Percentiles rank a stretch among this genome's conserved stretches.
Conservation (phyloP, 2,113 vertebrate species). For the Anguilla rostrata region DNA sequence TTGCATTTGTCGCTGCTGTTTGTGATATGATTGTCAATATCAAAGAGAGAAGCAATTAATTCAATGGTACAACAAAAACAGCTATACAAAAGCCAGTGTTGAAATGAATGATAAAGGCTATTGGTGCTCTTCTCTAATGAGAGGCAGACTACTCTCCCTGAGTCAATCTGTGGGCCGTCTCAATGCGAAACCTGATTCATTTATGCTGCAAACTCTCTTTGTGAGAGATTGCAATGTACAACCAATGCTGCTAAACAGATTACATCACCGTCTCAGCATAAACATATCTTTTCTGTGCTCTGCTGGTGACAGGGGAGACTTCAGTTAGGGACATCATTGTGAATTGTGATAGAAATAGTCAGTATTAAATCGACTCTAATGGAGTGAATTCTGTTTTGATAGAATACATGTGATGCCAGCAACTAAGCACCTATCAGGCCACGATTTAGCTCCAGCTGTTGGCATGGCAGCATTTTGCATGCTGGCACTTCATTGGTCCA, state of each 20-base stretch:
- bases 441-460: too few species aligned
- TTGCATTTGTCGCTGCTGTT: not conserved
- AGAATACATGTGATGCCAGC: too few species aligned
- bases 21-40: not conserved
- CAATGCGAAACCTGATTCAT: not conserved
- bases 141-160: not conserved
- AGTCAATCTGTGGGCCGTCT: not conserved
- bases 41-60: not conserved
- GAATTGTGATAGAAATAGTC: not conserved
- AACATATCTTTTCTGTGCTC: not conserved
- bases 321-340: not conserved
- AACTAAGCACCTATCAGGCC: too few species aligned
- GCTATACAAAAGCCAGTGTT: not conserved
- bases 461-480: too few species aligned
- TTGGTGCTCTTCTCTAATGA: not conserved
- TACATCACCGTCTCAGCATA: not conserved
- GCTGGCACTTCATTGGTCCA: too few species aligned
- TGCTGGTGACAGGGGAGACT: not conserved
- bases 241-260: not conserved
- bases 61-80: not conserved
- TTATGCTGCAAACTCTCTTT: not conserved
- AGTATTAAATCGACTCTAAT: too few species aligned
- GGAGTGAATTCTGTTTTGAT: too few species aligned
- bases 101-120: not conserved
- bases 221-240: not conserved